These are phyloP conservation scores for Phyllopteryx taeniolatus DNA, from an alignment of 2,113 vertebrate species.

Conservation along the genomic window DNA sequence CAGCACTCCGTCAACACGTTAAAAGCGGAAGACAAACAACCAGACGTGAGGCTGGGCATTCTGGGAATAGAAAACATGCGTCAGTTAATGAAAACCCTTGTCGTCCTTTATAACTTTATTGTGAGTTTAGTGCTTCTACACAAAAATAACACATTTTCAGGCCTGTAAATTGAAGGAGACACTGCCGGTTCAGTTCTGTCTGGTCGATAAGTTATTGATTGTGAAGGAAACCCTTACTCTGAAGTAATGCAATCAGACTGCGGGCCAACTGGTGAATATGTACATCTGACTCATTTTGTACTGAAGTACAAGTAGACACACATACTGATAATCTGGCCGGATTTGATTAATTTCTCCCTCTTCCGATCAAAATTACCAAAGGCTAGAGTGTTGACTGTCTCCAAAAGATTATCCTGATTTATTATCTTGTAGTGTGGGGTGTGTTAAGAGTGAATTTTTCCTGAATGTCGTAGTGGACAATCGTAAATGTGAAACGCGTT, in stretches of 20 bases:
- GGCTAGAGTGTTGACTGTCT: too few relatives aligned
- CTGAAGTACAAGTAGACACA: not conserved
- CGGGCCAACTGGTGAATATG: not conserved
- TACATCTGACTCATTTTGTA: not conserved
- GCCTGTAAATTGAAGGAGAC: not conserved
- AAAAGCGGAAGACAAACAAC: constrained; percentile 25
- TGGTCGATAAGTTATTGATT: not conserved
- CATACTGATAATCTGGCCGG: too few relatives aligned
- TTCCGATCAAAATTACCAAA: too few relatives aligned
- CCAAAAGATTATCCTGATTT: too few relatives aligned
- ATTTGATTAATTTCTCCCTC: too few relatives aligned
- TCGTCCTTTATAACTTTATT: constrained; percentile 16
- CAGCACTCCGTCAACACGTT: constrained; percentile 28
- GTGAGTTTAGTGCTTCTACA: not conserved
- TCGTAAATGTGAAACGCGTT: too few relatives aligned
- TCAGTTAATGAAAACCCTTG: constrained; percentile 9
- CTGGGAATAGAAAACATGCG: constrained; percentile 17
- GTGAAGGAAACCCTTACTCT: not conserved
- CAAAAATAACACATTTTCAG: not conserved
- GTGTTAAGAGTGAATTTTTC: too few relatives aligned
- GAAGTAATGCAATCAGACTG: not conserved
- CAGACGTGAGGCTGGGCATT: constrained; percentile 1
- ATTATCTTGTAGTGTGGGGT: too few relatives aligned
- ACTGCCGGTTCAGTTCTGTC: not conserved
- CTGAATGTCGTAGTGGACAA: too few relatives aligned